A percentile compares a stretch with the other conserved stretches of the same genome.
phyloP scores from a whole-genome alignment of 30 jellyfish, hydroid and myxozoan genomes.

The Mastigias papua region DNA sequence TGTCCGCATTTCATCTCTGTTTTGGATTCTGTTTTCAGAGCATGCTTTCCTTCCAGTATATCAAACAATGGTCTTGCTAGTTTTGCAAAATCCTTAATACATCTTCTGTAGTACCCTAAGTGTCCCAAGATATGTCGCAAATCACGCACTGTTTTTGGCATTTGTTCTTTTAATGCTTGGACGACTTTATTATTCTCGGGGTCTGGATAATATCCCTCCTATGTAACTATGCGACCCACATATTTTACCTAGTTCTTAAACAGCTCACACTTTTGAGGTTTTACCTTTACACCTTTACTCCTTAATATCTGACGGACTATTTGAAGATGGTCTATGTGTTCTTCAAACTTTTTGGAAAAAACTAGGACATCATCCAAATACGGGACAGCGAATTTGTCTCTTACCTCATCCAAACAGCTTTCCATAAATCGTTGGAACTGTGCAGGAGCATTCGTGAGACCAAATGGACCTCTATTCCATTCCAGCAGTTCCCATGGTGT shows the following conservation, averaged over 20 bases:
- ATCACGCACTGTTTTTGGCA: conserved; percentile 55
- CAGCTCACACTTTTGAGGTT: conserved; percentile 52
- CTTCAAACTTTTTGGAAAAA: conserved; percentile 37
- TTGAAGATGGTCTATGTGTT: conserved; percentile 40
- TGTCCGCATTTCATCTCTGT: conserved; percentile 22
- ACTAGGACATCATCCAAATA: conserved; percentile 64
- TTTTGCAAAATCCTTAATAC: conserved; percentile 31
- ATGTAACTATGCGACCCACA: conserved; percentile 48
- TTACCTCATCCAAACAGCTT: conserved; percentile 47
- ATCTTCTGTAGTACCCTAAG: conserved; percentile 59
- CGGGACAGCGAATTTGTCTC: conserved; percentile 74
- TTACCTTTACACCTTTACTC: conserved; percentile 59
- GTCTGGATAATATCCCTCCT: conserved; percentile 41
- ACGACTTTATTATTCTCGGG: conserved; percentile 37
- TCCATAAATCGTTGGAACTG: conserved; percentile 61
- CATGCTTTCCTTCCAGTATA: conserved; percentile 23
- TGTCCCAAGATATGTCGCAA: conserved; percentile 45
- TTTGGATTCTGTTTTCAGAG: conserved; percentile 10
- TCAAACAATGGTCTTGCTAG: conserved; percentile 47
- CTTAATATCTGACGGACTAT: conserved; percentile 37
- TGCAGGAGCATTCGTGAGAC: conserved; percentile 72
- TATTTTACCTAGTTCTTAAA: conserved; percentile 55
- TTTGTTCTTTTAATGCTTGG: conserved; percentile 15
- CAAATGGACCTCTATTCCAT: conserved; percentile 64
- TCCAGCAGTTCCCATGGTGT: conserved; percentile 75